Conservation (phyloP, 2,797 vertebrate species). For the Gallinago solitaria region DNA sequence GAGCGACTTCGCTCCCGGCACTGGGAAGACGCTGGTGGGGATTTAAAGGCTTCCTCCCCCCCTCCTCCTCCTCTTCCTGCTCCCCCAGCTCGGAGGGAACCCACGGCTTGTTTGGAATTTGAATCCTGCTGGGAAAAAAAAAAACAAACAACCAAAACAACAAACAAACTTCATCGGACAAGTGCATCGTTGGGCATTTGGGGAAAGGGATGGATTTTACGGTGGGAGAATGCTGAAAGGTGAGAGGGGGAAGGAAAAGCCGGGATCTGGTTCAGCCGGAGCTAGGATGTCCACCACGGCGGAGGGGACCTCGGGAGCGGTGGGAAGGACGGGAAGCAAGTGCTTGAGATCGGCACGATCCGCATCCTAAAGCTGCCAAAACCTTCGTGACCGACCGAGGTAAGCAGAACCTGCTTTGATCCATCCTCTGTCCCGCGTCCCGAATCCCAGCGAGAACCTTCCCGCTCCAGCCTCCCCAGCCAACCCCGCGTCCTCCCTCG, state of each 20-base stretch:
- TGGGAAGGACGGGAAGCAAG: background rate
- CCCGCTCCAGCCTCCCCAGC: fast-evolving
- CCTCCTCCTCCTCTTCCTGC: background rate
- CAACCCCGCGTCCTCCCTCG: background rate
- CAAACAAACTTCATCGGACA: constrained; percentile 39
- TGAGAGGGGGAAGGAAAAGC: constrained; percentile 6
- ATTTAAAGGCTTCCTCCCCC: constrained; percentile 12
- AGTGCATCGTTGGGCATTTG: constrained; percentile 52
- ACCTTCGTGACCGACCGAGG: background rate
- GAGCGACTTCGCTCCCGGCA: constrained; percentile 32
- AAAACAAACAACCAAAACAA: no score
- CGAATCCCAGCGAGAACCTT: fast-evolving
- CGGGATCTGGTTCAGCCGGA: background rate
- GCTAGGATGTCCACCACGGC: constrained; percentile 31
- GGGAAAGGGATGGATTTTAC: constrained; percentile 41
- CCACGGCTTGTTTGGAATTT: constrained; percentile 64
- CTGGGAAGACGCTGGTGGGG: constrained; percentile 19
- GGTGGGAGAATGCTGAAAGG: constrained; percentile 6
- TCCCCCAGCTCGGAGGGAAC: background rate
- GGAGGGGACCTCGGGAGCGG: background rate
- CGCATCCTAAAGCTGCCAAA: background rate
- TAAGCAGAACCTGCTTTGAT: background rate
- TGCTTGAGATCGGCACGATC: background rate
- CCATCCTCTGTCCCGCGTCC: fast-evolving
- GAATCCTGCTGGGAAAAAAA: constrained; percentile 48